Conservation (phyloP, 1,140 invertebrate species). For the Cydia fagiglandana region DNA sequence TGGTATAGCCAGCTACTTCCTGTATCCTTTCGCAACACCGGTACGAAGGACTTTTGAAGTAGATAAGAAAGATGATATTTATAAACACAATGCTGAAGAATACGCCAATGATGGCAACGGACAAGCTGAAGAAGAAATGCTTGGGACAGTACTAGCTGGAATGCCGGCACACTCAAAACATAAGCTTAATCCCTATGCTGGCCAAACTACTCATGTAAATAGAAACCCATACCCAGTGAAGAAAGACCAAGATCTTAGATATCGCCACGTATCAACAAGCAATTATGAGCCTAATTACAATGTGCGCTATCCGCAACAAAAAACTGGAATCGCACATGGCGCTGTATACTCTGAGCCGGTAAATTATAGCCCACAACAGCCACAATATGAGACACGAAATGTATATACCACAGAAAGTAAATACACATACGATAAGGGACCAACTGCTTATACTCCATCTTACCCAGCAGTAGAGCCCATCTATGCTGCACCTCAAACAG, state of each 20-base stretch:
- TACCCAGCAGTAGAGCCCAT: conserved; percentile 74
- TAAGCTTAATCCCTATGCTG: conserved; percentile 73
- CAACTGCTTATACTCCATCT: conserved; percentile 51
- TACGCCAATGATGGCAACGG: conserved; percentile 82
- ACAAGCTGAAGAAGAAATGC: conserved; percentile 86
- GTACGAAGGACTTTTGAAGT: conserved; percentile 84
- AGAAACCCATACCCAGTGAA: conserved; percentile 72
- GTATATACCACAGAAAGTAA: conserved; percentile 65
- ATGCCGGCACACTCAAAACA: conserved; percentile 81
- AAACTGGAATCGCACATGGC: conserved; percentile 74
- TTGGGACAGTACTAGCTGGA: conserved; percentile 86
- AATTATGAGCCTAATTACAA: conserved; percentile 67
- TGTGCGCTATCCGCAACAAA: conserved; percentile 71
- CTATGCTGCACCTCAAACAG: conserved; percentile 64
- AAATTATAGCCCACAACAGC: conserved; percentile 65
- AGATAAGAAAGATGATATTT: conserved; percentile 82
- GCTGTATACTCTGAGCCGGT: conserved; percentile 71
- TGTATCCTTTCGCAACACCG: conserved; percentile 85
- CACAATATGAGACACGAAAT: conserved; percentile 63
- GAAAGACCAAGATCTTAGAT: conserved; percentile 74
- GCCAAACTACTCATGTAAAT: conserved; percentile 64
- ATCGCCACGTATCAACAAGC: conserved; percentile 65
- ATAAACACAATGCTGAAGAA: conserved; percentile 83
- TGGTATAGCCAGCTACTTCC: conserved; percentile 86
- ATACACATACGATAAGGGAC: conserved; percentile 53